A percentile compares a stretch with the other conserved stretches of the same genome.
Evolutionary conservation across 30 jellyfish, hydroid and myxozoan species (phyloP).

Genomic region (Aurelia aurita): DNA sequence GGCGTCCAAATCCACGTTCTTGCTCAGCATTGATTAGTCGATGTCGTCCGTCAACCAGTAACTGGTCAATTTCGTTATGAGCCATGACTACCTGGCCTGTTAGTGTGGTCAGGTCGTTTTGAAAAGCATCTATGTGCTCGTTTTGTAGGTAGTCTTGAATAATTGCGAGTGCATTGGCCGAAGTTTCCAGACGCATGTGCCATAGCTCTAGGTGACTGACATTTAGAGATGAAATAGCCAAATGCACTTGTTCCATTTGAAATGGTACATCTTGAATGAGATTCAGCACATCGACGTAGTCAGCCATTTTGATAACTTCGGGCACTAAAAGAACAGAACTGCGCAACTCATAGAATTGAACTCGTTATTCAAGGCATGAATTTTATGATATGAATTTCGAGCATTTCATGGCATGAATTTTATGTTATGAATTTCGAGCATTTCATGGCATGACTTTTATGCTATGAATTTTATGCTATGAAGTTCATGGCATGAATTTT

Average conservation of each 20-base stretch:
- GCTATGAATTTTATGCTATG: no score
- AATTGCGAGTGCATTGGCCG: conserved; percentile 14
- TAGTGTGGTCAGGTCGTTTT: conserved; percentile 21
- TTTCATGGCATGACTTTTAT: no score
- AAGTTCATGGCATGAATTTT: no score
- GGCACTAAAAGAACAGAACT: background rate
- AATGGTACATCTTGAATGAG: conserved; percentile 2
- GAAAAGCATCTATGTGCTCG: conserved; percentile 19
- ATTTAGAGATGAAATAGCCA: no score
- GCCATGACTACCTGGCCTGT: conserved; percentile 6
- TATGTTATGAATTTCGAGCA: no score
- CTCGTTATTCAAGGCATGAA: no score
- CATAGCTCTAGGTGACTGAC: no score
- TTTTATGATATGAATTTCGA: no score
- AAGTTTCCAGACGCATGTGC: conserved; percentile 6
- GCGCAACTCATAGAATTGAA: no score
- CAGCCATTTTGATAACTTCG: background rate
- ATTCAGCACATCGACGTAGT: background rate
- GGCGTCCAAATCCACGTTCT: background rate
- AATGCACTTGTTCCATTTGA: background rate
- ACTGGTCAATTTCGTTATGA: conserved; percentile 5
- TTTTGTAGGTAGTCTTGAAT: conserved; percentile 9
- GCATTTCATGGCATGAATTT: no score
- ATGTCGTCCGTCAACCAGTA: background rate
- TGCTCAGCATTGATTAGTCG: background rate